Evolutionary conservation across 2,113 vertebrate species (phyloP).

Genomic region (Aythya baeri): DNA sequence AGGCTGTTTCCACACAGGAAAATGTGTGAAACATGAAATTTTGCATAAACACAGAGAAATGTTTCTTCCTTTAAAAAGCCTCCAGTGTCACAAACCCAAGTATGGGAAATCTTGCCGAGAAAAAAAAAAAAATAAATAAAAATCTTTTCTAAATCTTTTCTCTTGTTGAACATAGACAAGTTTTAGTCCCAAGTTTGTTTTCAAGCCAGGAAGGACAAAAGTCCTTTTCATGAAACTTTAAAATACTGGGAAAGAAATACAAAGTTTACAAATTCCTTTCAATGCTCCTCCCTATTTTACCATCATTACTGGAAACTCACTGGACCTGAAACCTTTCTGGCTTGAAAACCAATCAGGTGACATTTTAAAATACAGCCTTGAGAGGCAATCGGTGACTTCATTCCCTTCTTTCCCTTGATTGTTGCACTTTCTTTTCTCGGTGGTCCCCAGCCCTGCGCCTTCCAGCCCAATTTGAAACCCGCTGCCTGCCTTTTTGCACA

Average conservation of each 20-base stretch:
- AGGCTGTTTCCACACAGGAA: neutral
- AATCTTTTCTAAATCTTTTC: neutral
- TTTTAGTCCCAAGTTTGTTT: slow-evolving; percentile 18
- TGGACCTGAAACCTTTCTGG: slow-evolving; percentile 34
- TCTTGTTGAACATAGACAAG: neutral
- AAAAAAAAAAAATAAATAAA: neutral
- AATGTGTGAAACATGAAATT: neutral
- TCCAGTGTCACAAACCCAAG: neutral
- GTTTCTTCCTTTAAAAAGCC: neutral
- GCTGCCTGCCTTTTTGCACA: neutral
- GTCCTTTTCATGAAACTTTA: slow-evolving; percentile 36
- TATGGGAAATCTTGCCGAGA: neutral
- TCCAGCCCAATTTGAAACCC: neutral
- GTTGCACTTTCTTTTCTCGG: neutral
- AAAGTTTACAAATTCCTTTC: slow-evolving; percentile 37
- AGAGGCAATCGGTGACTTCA: slow-evolving; percentile 47
- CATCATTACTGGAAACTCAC: slow-evolving; percentile 31
- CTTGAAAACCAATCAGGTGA: slow-evolving; percentile 28
- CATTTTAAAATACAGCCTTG: slow-evolving; percentile 37
- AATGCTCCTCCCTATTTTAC: slow-evolving; percentile 26
- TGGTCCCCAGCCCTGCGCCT: neutral
- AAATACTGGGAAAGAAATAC: slow-evolving; percentile 34
- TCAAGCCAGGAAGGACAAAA: slow-evolving; percentile 29
- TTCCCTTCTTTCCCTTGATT: slow-evolving; percentile 4
- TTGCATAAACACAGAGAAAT: neutral